phyloP scores from a whole-genome alignment of 53 echinoderm and acorn worm genomes.

The Hippasteria phrygiana region DNA sequence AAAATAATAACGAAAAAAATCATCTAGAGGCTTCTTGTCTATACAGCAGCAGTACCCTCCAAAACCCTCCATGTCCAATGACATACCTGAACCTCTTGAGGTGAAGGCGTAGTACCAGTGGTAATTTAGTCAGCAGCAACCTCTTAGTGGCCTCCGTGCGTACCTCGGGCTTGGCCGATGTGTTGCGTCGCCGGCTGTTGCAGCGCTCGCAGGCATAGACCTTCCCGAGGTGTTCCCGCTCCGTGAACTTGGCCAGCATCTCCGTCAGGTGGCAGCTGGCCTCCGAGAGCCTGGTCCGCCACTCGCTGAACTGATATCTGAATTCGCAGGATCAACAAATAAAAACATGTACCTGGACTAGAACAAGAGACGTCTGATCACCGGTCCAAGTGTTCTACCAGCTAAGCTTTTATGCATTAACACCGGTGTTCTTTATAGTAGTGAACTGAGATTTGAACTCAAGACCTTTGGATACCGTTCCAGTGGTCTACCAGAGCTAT shows the following conservation, averaged over 20 bases:
- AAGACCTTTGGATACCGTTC: too few relatives aligned
- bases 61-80: too few relatives aligned
- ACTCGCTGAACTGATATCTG: conserved; percentile 82
- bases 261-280: conserved; percentile 89
- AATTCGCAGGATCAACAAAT: neutral
- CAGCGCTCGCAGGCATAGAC: conserved; percentile 88
- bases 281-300: conserved; percentile 73
- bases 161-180: conserved; percentile 73
- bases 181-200: conserved; percentile 72
- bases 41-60: too few relatives aligned
- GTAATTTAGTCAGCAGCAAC: conserved; percentile 89
- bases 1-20: too few relatives aligned
- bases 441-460: too few relatives aligned
- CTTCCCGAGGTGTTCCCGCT: conserved; percentile 86
- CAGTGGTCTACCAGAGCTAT: too few relatives aligned
- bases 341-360: neutral
- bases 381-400: too few relatives aligned
- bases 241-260: conserved; percentile 94
- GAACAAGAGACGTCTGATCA: too few relatives aligned
- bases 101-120: conserved; percentile 86
- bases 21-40: too few relatives aligned
- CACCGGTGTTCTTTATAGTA: too few relatives aligned
- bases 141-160: conserved; percentile 86
- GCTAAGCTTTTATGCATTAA: too few relatives aligned
- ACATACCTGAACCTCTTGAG: conserved; percentile 88